Evolutionary conservation across 37 sponge, comb jelly and placozoan species (phyloP).

Genomic region (Ephydatia muelleri): DNA sequence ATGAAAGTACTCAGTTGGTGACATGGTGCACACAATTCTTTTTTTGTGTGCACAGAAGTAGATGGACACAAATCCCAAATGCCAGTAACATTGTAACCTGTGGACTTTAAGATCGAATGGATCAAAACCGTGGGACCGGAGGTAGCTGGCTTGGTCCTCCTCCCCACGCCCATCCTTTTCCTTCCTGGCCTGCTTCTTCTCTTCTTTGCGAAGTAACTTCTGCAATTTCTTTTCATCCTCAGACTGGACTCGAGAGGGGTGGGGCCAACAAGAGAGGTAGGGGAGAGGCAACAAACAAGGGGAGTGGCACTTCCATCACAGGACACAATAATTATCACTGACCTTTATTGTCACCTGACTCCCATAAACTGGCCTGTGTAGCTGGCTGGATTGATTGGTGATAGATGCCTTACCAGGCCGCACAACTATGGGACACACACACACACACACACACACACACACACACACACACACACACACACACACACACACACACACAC

Average conservation of each 20-base stretch:
- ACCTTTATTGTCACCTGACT: constrained; percentile 56
- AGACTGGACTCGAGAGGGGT: constrained; percentile 34
- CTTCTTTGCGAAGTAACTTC: constrained; percentile 80
- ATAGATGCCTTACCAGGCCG: not conserved
- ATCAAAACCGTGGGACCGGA: constrained; percentile 49
- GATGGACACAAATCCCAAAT: not conserved
- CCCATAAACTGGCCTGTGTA: constrained; percentile 17
- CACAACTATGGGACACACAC: not conserved
- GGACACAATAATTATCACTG: not conserved
- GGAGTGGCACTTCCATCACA: not conserved
- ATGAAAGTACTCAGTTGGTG: too few species aligned
- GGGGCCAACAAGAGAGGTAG: not conserved
- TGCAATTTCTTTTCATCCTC: constrained; percentile 76
- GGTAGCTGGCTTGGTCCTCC: constrained; percentile 1
- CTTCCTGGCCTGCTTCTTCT: constrained; percentile 50
- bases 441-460: not conserved
- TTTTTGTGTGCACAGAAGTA: not conserved
- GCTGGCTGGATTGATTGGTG: too few species aligned
- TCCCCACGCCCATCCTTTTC: constrained; percentile 17
- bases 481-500: not conserved
- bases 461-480: not conserved
- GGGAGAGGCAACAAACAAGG: not conserved
- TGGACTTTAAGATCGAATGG: constrained; percentile 68
- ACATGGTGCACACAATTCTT: too few species aligned
- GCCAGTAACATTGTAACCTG: constrained; percentile 28